These are phyloP conservation scores for Amphipyra berbera DNA, from an alignment of 2,888 invertebrate species.

Conservation along the genomic window DNA sequence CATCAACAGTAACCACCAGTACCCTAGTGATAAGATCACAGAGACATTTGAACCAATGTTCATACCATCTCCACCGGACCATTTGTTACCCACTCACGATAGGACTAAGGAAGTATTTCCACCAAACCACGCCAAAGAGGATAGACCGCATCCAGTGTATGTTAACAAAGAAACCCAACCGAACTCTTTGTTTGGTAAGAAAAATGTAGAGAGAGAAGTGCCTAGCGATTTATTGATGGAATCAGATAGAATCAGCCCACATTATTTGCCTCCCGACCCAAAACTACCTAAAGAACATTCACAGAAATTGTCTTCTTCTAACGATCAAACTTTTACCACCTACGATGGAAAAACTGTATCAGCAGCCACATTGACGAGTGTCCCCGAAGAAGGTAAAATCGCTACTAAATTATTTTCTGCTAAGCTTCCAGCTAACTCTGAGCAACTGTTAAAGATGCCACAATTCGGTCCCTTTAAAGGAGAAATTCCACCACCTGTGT, in stretches of 20 bases:
- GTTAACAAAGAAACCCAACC: constrained; percentile 78
- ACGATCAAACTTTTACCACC: constrained; percentile 90
- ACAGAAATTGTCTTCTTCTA: constrained; percentile 73
- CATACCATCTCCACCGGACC: constrained; percentile 94
- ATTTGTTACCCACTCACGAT: constrained; percentile 79
- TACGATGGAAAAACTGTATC: constrained; percentile 94
- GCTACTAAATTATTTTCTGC: constrained; percentile 80
- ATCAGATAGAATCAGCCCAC: constrained; percentile 92
- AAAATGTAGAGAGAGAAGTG: constrained; percentile 82
- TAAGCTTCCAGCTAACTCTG: constrained; percentile 84
- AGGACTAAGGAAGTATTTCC: constrained; percentile 84
- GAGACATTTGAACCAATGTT: constrained; percentile 95
- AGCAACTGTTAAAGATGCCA: constrained; percentile 91
- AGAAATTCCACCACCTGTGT: constrained; percentile 90
- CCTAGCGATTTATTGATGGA: constrained; percentile 92
- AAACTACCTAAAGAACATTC: constrained; percentile 85
- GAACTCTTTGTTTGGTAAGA: constrained; percentile 78
- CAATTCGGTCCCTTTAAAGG: constrained; percentile 94
- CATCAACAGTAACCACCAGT: constrained; percentile 75
- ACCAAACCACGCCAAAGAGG: constrained; percentile 84
- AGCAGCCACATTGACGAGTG: constrained; percentile 90
- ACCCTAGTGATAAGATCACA: constrained; percentile 86
- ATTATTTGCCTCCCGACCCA: constrained; percentile 93
- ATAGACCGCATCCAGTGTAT: constrained; percentile 87
- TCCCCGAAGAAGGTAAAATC: constrained; percentile 81